Evolutionary conservation across 2,797 vertebrate species (phyloP).

Genomic region (Neosilurus mollespiculum): DNA sequence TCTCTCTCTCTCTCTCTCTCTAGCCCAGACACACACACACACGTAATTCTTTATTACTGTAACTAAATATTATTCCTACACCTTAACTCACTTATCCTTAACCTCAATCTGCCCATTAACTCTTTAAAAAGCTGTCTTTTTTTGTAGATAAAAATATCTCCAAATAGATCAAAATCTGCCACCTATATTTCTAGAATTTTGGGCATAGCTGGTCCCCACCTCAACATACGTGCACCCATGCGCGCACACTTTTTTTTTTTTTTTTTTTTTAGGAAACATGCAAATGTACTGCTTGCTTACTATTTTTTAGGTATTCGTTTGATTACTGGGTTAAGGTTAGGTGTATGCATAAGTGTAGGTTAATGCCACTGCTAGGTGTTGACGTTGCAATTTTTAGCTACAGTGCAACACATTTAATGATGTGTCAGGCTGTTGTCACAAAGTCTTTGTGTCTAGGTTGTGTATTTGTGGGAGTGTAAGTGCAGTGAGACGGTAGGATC

Average conservation of each 20-base stretch:
- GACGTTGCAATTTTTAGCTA: constrained; percentile 11
- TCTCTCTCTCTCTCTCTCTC: constrained; percentile 1
- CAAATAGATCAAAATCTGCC: neutral
- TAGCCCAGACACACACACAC: neutral
- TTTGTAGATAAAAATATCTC: neutral
- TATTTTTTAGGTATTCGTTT: constrained; percentile 1
- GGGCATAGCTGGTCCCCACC: neutral
- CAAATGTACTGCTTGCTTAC: neutral
- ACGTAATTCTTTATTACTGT: neutral
- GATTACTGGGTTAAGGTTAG: constrained; percentile 10
- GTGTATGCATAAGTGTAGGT: neutral
- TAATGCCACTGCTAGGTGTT: constrained; percentile 10
- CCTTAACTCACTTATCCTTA: neutral
- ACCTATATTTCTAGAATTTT: neutral
- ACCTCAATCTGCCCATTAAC: neutral
- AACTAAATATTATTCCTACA: neutral
- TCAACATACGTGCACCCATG: neutral
- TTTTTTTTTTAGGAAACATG: neutral
- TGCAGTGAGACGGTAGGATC: neutral
- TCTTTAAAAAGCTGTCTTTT: neutral
- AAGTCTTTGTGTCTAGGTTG: neutral
- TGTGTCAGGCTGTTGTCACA: neutral
- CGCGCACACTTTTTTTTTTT: neutral
- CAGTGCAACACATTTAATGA: neutral
- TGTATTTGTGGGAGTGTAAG: neutral